A percentile compares a stretch with the other conserved stretches of the same genome.
phyloP scores from a whole-genome alignment of 2,797 vertebrate genomes.

The Tapera naevia region DNA sequence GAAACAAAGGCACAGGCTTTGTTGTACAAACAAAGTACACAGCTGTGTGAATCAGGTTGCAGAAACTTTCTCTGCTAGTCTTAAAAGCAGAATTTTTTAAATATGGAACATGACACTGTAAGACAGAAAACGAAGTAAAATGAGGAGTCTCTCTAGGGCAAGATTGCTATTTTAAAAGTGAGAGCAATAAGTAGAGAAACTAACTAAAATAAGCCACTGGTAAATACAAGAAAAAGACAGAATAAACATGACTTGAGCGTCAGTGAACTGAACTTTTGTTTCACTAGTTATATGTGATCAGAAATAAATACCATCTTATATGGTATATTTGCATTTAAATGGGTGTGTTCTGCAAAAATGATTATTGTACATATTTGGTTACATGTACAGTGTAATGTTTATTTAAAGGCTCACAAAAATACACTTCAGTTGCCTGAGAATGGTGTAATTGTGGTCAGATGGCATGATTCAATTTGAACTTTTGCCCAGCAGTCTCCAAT shows the following conservation, averaged over 20 bases:
- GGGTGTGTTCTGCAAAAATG: neutral
- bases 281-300: neutral
- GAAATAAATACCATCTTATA: neutral
- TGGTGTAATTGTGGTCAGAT: constrained; percentile 57
- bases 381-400: neutral
- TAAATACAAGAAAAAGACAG: neutral
- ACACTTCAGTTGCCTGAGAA: constrained; percentile 14
- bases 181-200: neutral
- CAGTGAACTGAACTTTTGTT: neutral
- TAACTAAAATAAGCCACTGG: neutral
- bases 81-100: neutral
- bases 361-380: constrained; percentile 6
- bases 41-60: neutral
- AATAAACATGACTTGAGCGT: neutral
- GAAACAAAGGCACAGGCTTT: neutral
- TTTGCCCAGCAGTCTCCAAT: constrained; percentile 45
- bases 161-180: neutral
- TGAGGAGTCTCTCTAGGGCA: neutral
- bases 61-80: neutral
- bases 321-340: neutral
- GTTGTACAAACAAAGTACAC: no score
- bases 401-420: constrained; percentile 22
- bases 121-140: neutral
- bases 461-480: constrained; percentile 31
- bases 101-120: fast-evolving